Evolutionary conservation across 2,888 invertebrate species (phyloP).

Genomic region (Agriotes lineatus): DNA sequence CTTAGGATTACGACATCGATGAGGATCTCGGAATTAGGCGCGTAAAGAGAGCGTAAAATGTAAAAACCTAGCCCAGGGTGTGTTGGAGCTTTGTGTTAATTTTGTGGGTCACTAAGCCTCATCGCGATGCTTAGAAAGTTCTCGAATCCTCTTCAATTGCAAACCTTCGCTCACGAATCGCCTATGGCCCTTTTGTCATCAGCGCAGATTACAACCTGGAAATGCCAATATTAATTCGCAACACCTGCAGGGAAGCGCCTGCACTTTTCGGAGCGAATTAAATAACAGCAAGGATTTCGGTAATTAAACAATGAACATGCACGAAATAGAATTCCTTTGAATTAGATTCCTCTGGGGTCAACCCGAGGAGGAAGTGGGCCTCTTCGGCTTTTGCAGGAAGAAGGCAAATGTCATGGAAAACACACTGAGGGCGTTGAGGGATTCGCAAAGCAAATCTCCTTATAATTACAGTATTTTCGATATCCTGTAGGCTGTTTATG

Average conservation of each 20-base stretch:
- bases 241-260: slow-evolving; percentile 6
- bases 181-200: slow-evolving; percentile 23
- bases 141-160: slow-evolving; percentile 24
- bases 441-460: slow-evolving; percentile 1
- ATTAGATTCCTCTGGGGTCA: too few species aligned
- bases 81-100: slow-evolving; percentile 20
- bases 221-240: slow-evolving; percentile 18
- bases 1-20: too few species aligned
- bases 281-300: not conserved
- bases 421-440: not conserved
- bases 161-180: slow-evolving; percentile 27
- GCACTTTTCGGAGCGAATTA: too few species aligned
- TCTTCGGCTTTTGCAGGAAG: not conserved
- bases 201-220: slow-evolving; percentile 1
- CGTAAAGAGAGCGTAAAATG: not conserved
- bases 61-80: not conserved
- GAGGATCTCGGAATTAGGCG: too few species aligned
- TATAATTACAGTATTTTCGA: slow-evolving; percentile 12
- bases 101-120: slow-evolving; percentile 32
- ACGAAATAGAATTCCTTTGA: too few species aligned
- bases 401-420: slow-evolving; percentile 8
- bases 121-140: slow-evolving; percentile 30
- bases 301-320: not conserved
- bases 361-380: too few species aligned
- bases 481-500: slow-evolving; percentile 10